These are phyloP conservation scores for Andricus grossulariae DNA, from an alignment of 1,140 invertebrate species.

Conservation along the genomic window DNA sequence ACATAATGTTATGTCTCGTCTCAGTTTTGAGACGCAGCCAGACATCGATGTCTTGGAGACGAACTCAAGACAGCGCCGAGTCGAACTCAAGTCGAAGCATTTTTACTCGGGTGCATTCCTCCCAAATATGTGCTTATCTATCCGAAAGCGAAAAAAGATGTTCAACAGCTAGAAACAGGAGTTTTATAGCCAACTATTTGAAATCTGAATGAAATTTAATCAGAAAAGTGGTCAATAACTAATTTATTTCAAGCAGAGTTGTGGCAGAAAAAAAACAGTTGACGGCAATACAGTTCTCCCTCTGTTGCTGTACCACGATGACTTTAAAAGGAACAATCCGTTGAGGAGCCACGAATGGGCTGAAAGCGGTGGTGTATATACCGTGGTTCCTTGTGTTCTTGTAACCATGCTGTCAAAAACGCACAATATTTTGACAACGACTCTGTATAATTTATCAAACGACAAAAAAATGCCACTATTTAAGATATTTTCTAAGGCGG, in stretches of 20 bases:
- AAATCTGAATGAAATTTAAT: conserved; percentile 5
- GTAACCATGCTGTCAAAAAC: conserved; percentile 44
- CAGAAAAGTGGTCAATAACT: background rate
- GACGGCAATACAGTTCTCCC: conserved; percentile 17
- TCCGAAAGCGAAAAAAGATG: conserved; percentile 5
- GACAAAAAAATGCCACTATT: conserved; percentile 21
- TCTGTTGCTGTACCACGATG: conserved; percentile 38
- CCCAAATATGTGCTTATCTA: no score
- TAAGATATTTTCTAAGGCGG: conserved; percentile 40
- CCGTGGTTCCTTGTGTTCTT: conserved; percentile 48
- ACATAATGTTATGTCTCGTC: no score
- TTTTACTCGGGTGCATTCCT: no score
- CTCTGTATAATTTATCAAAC: conserved; percentile 45
- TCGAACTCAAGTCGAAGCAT: no score
- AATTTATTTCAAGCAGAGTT: background rate
- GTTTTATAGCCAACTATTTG: conserved; percentile 5
- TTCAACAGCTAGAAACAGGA: conserved; percentile 7
- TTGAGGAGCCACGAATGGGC: no score
- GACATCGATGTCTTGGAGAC: no score
- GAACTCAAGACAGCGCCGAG: no score
- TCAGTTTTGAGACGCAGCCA: no score
- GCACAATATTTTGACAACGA: conserved; percentile 46
- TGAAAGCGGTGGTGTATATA: no score
- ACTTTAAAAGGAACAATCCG: no score
- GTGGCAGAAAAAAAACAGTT: conserved; percentile 2